phyloP scores from a whole-genome alignment of 2,888 invertebrate genomes.

The Cosmorhoe ocellata region DNA sequence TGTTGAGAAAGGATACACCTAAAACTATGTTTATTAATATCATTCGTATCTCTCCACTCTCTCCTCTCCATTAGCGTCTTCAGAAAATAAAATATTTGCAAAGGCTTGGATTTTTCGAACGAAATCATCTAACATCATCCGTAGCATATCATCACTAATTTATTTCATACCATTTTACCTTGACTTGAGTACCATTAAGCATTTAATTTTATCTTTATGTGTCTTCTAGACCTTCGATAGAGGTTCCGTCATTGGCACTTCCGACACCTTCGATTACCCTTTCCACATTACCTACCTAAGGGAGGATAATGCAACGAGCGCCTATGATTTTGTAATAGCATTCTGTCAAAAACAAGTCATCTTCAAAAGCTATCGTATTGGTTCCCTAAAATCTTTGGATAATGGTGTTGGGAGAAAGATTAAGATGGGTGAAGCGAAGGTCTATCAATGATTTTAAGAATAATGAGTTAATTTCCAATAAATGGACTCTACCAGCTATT shows the following conservation, averaged over 20 bases:
- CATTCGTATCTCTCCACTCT: too few species aligned
- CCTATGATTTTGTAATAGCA: too few species aligned
- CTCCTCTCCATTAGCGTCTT: background rate
- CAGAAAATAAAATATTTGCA: conserved; percentile 1
- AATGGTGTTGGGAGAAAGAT: too few species aligned
- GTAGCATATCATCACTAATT: conserved; percentile 23
- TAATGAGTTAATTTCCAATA: background rate
- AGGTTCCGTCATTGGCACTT: background rate
- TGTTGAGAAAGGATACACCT: too few species aligned
- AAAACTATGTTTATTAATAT: too few species aligned
- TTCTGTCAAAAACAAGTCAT: too few species aligned
- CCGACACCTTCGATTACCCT: too few species aligned
- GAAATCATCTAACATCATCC: conserved; percentile 19
- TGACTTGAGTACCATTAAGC: conserved; percentile 50
- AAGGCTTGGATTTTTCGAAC: background rate
- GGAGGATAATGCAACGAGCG: too few species aligned
- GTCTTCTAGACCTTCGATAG: conserved; percentile 11
- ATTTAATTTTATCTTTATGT: conserved; percentile 41
- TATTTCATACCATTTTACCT: conserved; percentile 26
- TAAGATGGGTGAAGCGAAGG: background rate
- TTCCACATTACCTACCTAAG: too few species aligned
- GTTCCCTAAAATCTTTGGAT: too few species aligned
- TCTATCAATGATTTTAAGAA: conserved; percentile 1
- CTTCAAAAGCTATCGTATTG: too few species aligned
- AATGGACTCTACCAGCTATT: too few species aligned